Evolutionary conservation across 1,140 invertebrate genomes (phyloP), one percentile per base, ranked within the genome.

Genomic region (Drosophila arawakana): DNA sequence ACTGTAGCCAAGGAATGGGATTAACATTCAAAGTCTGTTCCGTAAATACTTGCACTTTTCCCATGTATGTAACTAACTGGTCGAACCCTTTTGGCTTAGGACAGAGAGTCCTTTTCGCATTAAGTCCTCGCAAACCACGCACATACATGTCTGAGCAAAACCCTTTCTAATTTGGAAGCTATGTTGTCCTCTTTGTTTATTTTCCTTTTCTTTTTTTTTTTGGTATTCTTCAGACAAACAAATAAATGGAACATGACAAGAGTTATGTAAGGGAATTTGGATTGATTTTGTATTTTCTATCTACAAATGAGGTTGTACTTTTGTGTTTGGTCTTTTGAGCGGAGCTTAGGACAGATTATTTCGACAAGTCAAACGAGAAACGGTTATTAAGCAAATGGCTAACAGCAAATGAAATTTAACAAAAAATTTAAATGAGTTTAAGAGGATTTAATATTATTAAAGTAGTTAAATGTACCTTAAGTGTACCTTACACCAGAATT

Each of bases 21-120:
- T 68, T 60, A 54, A 39, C 35, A 52, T 52, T 43, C 35, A 49
- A 61, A 30, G 47, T 52, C 10, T 60, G 73, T 67, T 76, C 72
- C 61, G 80, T 81, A 81, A 81, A 81, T 80, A 68, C 76, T 78
- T 75, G 80, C 70, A 77, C 67, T 83, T 83, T 77, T 73, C 60
- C 34, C 15, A 47, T 49, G 3, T 63, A 68, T 65, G 66, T 58
- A 66, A 66, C 54, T 55, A 47, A 61, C 44, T 57, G 66, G 54
- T 30, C 37, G 47, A 83, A 69, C 81, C 81, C 63, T 83, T 83
- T 83, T 73, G 73, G 68, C 73, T 83, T 80, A 80, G 52, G 72
- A 43, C 72, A 63, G 10, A 57, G 10, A 57, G 76, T 75, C 81
- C 80, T 57, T 84, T 83, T 84, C 15, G 81, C 77, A 84, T 80